phyloP scores from a whole-genome alignment of 2,113 vertebrate species.

The Pituophis catenifer region DNA sequence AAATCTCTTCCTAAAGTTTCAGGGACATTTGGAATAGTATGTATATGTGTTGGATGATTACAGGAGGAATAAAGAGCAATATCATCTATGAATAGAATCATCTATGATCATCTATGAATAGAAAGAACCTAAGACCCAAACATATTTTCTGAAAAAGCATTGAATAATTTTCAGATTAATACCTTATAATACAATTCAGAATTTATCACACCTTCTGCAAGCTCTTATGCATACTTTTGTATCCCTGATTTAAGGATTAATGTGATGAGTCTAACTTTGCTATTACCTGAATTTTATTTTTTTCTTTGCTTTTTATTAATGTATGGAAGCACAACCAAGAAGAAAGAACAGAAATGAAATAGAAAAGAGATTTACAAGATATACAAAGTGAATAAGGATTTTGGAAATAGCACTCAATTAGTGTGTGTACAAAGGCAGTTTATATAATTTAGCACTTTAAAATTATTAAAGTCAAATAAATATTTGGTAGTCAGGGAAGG shows the following conservation, averaged over 20 bases:
- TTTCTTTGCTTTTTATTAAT: not conserved
- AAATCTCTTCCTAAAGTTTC: not conserved
- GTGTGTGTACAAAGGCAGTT: not conserved
- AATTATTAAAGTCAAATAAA: not conserved
- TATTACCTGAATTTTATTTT: not conserved
- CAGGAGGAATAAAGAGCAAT: not conserved
- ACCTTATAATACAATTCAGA: not conserved
- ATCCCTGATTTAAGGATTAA: not conserved
- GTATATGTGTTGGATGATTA: not conserved
- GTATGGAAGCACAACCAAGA: not conserved
- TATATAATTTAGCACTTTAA: not conserved
- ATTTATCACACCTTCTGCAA: not conserved
- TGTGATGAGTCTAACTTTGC: not conserved
- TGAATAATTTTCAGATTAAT: not conserved
- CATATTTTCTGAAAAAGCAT: not conserved
- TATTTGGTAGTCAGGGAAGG: not conserved
- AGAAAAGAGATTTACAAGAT: not conserved
- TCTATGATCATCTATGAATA: not conserved
- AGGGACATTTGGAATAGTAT: not conserved
- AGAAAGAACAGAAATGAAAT: not conserved
- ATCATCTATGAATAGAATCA: not conserved
- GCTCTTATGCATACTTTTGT: not conserved
- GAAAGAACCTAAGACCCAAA: not conserved
- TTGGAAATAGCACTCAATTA: not conserved
- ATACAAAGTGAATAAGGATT: not conserved